Percentiles rank a stretch among this genome's conserved stretches.
Conservation (phyloP, 2,888 invertebrate genomes). For the Conus canariensis region DNA sequence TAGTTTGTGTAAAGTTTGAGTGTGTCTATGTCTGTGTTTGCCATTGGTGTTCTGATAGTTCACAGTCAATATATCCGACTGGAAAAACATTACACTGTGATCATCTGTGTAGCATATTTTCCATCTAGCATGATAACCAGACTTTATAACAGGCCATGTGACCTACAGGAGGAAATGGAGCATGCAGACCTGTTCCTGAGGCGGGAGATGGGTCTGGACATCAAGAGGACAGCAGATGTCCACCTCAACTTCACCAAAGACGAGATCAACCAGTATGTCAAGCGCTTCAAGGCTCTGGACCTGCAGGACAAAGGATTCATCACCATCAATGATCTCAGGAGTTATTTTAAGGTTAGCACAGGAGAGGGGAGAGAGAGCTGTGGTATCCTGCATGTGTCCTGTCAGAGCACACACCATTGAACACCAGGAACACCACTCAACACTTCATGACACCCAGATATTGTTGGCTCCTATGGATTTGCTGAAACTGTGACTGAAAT, state of each 20-base stretch:
- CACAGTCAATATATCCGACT: too few relatives aligned
- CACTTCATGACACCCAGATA: too few relatives aligned
- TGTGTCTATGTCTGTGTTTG: neutral
- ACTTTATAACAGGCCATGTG: too few relatives aligned
- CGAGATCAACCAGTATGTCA: conserved; percentile 95
- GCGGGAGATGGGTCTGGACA: conserved; percentile 97
- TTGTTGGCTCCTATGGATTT: too few relatives aligned
- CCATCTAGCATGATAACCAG: too few relatives aligned
- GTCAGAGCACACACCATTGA: neutral
- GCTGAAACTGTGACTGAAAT: too few relatives aligned
- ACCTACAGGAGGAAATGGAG: conserved; percentile 87
- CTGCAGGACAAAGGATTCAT: conserved; percentile 98
- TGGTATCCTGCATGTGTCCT: neutral
- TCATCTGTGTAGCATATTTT: too few relatives aligned
- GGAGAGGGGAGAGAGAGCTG: neutral
- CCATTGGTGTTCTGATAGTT: neutral
- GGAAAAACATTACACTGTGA: too few relatives aligned
- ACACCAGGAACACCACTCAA: too few relatives aligned
- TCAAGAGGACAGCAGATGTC: conserved; percentile 89
- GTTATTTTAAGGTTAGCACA: conserved; percentile 92
- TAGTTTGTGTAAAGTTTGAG: neutral
- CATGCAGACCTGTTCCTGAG: conserved; percentile 91
- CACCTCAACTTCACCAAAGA: conserved; percentile 95
- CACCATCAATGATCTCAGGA: conserved; percentile 96
- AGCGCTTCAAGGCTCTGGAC: conserved; percentile 97